These are phyloP conservation scores for Conus canariensis DNA, from an alignment of 2,888 invertebrate genomes.

Conservation along the genomic window DNA sequence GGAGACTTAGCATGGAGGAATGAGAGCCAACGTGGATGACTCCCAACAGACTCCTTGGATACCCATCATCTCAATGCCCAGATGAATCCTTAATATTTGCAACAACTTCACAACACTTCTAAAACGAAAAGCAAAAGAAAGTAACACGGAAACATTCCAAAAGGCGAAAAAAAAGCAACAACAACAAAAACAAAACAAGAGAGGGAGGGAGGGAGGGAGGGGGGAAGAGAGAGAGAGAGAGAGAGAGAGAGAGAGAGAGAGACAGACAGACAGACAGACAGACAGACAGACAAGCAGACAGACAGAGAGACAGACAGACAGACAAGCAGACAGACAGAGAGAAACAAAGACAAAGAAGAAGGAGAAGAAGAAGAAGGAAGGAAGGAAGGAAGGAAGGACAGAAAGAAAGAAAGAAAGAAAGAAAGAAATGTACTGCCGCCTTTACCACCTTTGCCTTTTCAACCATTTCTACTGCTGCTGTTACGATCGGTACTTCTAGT, in stretches of 20 bases:
- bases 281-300: neutral
- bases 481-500: too few species aligned
- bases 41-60: too few species aligned
- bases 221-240: neutral
- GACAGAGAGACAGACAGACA: neutral
- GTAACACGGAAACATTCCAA: neutral
- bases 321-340: neutral
- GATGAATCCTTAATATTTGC: too few species aligned
- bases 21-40: neutral
- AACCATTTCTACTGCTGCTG: too few species aligned
- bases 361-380: too few species aligned
- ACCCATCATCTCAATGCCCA: too few species aligned
- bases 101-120: too few species aligned
- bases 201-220: neutral
- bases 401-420: neutral
- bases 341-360: neutral
- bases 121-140: neutral
- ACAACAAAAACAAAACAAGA: neutral
- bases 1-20: neutral
- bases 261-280: neutral
- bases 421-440: neutral
- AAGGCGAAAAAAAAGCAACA: too few species aligned
- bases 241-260: neutral
- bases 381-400: neutral
- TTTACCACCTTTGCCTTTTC: too few species aligned